Base-by-base conservation (phyloP, 2,113 vertebrate species). In the Sisor rabdophorus region DNA sequence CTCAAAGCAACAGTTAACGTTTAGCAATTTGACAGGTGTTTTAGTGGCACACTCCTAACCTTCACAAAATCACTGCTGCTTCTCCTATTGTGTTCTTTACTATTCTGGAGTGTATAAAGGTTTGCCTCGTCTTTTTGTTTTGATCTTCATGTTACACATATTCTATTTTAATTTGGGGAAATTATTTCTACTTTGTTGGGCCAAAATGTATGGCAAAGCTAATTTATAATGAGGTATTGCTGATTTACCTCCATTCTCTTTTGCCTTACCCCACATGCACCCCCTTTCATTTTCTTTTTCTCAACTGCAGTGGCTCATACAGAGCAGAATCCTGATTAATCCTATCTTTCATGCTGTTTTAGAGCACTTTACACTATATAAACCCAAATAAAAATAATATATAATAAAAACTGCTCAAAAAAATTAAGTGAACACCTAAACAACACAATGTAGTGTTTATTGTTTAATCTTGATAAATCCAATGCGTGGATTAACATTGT, bases 311-410 rank as follows among this genome's bases (percentile, higher is more conserved):
- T 64, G 28, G 61, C 61, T 77, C 75, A 73, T 74, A 78, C 67
- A 80, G 63, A 71, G 69, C n/a, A 69, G 72, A 82, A 72, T 78
- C 78, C 81, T 80, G 60, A 82, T 70, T 74, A 74, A 48, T 79
- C 79, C 72, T 74, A 79, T 76, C 59, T 56, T 71, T 36, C 47
- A 48, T 48, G 58, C 47, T 77, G 74, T 74, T 78, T 77, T 77
- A n/a, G 40, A 40, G 26, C 74, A 40, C 50, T 76, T 70, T 44
- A 71, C 61, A 82, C 60, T 17, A 16, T 55, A 55, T 16, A 53
- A 55, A 44, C 28, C 19, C 65, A 68, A 70, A 17, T 76, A 44
- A 44, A 44, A 44, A 44, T 44, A 44, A 9, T 44, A 44, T 36
- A 3, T 36, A 36, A 3, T 36, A 36, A 36, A 36, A 36, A 36